phyloP scores from a whole-genome alignment of 2,888 invertebrate species.

The Ametastegia equiseti region DNA sequence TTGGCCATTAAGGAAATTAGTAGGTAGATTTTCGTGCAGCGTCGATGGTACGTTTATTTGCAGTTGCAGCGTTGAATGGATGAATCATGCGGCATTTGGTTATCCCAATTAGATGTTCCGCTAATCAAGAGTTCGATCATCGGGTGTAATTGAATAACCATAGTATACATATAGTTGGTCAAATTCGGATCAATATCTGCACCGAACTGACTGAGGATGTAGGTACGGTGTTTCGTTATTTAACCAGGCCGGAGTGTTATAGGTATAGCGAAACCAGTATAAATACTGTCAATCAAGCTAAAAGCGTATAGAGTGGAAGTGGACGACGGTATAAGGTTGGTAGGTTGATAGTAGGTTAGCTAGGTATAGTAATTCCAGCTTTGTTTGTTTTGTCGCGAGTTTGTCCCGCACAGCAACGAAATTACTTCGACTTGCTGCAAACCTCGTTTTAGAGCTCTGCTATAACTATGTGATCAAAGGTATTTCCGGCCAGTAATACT shows the following conservation, averaged over 20 bases:
- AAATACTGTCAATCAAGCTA: slow-evolving; percentile 35
- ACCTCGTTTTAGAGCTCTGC: neutral
- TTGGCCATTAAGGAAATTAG: no score
- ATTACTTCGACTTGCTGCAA: neutral
- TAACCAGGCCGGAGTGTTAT: neutral
- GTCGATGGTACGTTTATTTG: no score
- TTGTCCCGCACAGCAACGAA: neutral
- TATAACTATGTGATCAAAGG: neutral
- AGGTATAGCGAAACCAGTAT: no score
- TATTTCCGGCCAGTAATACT: neutral
- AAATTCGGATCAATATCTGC: neutral
- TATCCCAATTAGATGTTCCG: neutral
- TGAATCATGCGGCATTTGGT: neutral
- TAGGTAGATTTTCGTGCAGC: no score
- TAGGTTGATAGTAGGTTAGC: no score
- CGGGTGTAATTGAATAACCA: neutral
- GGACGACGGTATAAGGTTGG: neutral
- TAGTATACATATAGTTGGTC: neutral
- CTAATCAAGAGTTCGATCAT: neutral
- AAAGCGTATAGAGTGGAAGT: slow-evolving; percentile 2
- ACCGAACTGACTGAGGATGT: neutral
- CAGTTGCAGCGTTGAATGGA: no score
- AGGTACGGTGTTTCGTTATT: neutral
- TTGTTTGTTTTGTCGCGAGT: neutral
- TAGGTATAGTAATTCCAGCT: neutral